Evolutionary conservation across 2,113 vertebrate species (phyloP), one percentile per base, ranked within the genome.

Genomic region (Sprattus sprattus): DNA sequence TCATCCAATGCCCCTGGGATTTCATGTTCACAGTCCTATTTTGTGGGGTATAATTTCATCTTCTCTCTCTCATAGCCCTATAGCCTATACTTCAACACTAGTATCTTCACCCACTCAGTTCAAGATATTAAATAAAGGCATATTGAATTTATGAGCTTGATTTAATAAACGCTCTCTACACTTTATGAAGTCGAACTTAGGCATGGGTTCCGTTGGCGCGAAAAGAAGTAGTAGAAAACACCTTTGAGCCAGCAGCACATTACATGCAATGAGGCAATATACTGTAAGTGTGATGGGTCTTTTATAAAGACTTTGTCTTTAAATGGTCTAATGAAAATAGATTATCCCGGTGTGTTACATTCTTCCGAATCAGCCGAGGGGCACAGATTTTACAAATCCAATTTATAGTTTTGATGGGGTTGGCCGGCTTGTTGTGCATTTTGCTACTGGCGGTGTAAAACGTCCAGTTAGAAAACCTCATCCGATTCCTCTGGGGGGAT

Each of bases 301-400:
- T 32, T 75, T 13, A 75, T 75, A 75, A 75, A 13, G 71, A 28
- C 71, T 4, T 78, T 4, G 15, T 16, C 28, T 78, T 78, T 39
- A 78, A 78, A 78, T 78, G 39, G 28, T 11, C 28, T 78, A 78
- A 78, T 78, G 71, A 78, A 78, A 39, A 32, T 13, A 32, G 32
- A 78, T 78, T 78, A 78, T 39, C 39, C 71, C 0, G 71, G 2
- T 4, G 32, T 16, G 32, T 50, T 47, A 78, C 32, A 82, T 82
- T 85, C 80, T 39, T 85, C 78, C 15, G 64, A 50, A 81, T 18
- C 20, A 28, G 25, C 80, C 28, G 50, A 45, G 8, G 8, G 71
- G 64, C 39, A 83, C 46, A 71, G 49, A 81, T 83, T n/a, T 45
- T 84, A 52, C 49, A 82, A 84, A 87, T 80, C 64, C 50, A 80